Evolutionary conservation across 2,113 vertebrate genomes (phyloP).

Genomic region (Setophaga petechia): DNA sequence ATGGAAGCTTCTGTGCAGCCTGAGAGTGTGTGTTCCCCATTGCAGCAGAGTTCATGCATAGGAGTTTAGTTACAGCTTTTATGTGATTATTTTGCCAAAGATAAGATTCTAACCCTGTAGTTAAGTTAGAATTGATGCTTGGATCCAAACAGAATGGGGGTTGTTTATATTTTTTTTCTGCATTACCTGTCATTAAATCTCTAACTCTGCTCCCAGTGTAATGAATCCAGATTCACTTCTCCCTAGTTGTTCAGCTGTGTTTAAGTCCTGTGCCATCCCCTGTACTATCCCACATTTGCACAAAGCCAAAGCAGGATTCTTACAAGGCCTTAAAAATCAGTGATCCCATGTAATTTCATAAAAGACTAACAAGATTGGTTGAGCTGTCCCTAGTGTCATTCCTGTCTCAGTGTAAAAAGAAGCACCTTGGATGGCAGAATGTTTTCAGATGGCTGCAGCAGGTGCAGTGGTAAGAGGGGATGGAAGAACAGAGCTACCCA

Average conservation of each 20-base stretch:
- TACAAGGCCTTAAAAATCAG: neutral
- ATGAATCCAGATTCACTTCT: neutral
- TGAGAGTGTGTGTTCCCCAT: neutral
- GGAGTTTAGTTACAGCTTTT: neutral
- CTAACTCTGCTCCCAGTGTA: accelerated
- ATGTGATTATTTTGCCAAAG: neutral
- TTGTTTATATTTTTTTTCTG: neutral
- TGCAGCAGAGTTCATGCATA: neutral
- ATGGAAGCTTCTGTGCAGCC: neutral
- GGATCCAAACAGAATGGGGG: neutral
- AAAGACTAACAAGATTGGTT: neutral
- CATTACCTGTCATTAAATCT: neutral
- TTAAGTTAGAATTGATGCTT: neutral
- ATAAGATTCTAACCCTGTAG: neutral
- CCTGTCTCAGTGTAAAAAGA: neutral
- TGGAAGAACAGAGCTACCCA: neutral
- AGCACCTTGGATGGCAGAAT: neutral
- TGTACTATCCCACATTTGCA: neutral
- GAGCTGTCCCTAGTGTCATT: neutral
- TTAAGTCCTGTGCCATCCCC: neutral
- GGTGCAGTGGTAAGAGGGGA: neutral
- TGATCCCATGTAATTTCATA: neutral
- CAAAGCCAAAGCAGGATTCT: neutral
- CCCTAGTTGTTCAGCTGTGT: neutral
- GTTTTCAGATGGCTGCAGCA: neutral